Evolutionary conservation across 2,797 vertebrate genomes (phyloP), one percentile per base, ranked within the genome.

Genomic region (Psittacula derbiana): DNA sequence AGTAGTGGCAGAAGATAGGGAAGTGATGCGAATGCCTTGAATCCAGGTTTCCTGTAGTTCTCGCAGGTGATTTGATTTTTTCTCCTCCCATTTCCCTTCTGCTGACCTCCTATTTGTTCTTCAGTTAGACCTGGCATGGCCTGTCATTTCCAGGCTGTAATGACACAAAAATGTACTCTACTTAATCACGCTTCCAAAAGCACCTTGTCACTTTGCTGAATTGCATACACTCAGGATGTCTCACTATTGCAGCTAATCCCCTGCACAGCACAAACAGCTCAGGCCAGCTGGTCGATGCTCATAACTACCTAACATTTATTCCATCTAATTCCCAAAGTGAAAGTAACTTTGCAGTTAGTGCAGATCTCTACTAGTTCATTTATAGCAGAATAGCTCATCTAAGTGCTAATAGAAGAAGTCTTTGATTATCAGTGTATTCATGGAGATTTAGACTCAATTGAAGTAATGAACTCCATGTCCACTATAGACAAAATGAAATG

Each of bases 381-480:
- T 95, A 47, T 36, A 66, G 67, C 80, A 75, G 88, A 95, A 91
- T 20, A 96, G 76, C 82, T 97, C 70, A 88, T 92, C 67, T 71
- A 79, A 96, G 92, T 38, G 69, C 76, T 92, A 90, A 92, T 46
- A 91, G 66, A 93, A 58, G 61, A 55, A 24, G 36, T 92, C 76
- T 92, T 82, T 87, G 71, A 80, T 97, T 95, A 92, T 85, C 79
- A 90, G 38, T 57, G 38, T 89, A 70, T 57, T 95, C 64, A 90
- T 57, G 40, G 44, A 91, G 33, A 80, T 90, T 95, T 80, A 90
- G 84, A 72, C 40, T 75, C 70, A 64, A 38, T 52, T 82, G 91
- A 96, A 97, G 90, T 84, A 95, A 93, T 92, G 94, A 92, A 93
- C 87, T 97, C 80, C 43, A 93, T 55, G 80, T 90, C 82, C 80